Percentiles rank a stretch among this genome's conserved stretches.
phyloP scores from a whole-genome alignment of 1,140 invertebrate species.

The Musca domestica region DNA sequence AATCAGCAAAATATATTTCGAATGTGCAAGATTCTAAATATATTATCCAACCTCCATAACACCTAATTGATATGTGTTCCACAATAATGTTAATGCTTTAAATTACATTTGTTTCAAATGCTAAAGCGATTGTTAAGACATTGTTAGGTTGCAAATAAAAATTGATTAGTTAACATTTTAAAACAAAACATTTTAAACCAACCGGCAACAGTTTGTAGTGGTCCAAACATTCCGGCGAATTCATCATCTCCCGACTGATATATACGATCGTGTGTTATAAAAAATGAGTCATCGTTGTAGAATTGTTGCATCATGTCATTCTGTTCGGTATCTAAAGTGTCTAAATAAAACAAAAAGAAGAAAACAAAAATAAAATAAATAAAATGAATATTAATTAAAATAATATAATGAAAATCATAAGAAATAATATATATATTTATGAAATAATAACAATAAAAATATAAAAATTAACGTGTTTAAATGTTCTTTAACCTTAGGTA shows the following conservation, averaged over 20 bases:
- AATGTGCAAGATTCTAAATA: too few species aligned
- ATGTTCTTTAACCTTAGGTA: too few species aligned
- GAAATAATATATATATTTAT: too few species aligned
- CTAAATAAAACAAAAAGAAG: slow-evolving; percentile 29
- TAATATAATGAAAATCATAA: neutral
- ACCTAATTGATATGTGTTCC: too few species aligned
- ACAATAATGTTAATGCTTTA: too few species aligned
- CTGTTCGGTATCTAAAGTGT: slow-evolving; percentile 46
- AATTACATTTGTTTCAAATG: too few species aligned
- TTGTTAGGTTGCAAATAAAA: too few species aligned
- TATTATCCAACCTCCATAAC: too few species aligned
- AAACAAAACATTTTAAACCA: slow-evolving; percentile 24
- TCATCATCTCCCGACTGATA: slow-evolving; percentile 50
- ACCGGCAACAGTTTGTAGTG: slow-evolving; percentile 51
- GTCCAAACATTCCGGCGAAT: slow-evolving; percentile 51
- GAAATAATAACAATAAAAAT: slow-evolving; percentile 7
- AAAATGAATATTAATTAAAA: neutral
- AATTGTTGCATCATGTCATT: slow-evolving; percentile 48
- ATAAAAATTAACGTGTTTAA: neutral
- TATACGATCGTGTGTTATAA: slow-evolving; percentile 49
- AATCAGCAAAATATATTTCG: too few species aligned
- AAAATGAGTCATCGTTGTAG: slow-evolving; percentile 50
- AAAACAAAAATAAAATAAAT: neutral
- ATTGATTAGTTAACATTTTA: too few species aligned
- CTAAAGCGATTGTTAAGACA: too few species aligned